phyloP scores from a whole-genome alignment of 2,113 vertebrate genomes.

The Globicephala melas region DNA sequence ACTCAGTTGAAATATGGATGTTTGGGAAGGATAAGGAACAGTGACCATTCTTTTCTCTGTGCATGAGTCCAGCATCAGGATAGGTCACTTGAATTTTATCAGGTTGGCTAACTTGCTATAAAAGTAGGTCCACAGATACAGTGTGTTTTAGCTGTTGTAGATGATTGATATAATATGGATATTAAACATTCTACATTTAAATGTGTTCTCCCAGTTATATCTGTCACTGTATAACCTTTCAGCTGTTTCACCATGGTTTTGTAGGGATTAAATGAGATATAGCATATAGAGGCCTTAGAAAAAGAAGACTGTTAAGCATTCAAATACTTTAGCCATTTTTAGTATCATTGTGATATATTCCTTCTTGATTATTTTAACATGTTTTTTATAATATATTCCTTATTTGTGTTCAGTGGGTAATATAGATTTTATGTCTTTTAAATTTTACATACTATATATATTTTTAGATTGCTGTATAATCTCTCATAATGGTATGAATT shows the following conservation, averaged over 20 bases:
- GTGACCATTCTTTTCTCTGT: background rate
- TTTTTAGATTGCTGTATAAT: background rate
- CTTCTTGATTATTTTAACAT: background rate
- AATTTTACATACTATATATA: background rate
- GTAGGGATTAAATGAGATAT: background rate
- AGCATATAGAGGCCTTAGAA: background rate
- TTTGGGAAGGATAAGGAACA: background rate
- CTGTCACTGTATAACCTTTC: background rate
- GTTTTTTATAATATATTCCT: background rate
- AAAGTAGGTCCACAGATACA: background rate
- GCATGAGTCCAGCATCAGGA: background rate
- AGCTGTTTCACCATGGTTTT: background rate
- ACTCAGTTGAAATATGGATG: background rate
- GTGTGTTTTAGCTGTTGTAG: background rate
- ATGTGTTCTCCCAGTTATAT: background rate
- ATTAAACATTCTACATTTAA: background rate
- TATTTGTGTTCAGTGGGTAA: background rate
- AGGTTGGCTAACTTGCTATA: background rate
- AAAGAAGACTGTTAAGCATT: background rate
- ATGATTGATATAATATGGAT: background rate
- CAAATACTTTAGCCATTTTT: background rate
- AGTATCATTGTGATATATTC: background rate
- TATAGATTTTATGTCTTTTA: background rate
- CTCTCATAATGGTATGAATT: background rate
- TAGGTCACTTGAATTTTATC: background rate